Percentiles rank a stretch among this genome's conserved stretches.
phyloP scores from a whole-genome alignment of 1,140 invertebrate species.

The Drosophila yakuba region DNA sequence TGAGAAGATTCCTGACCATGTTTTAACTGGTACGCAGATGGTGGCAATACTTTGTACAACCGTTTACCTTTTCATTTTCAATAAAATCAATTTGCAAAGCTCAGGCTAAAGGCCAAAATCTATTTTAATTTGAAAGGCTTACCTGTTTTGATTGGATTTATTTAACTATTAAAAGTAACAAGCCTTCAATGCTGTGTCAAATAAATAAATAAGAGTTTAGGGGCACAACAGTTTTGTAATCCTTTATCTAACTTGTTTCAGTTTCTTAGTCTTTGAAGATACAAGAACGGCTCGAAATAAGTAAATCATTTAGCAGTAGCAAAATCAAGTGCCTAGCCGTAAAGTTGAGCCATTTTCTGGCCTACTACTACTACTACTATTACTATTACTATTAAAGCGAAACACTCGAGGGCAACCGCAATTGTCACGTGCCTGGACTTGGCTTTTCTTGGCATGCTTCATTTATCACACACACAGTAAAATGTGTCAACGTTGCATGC shows the following conservation, averaged over 20 bases:
- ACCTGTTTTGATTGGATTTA: not conserved
- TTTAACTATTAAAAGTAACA: not conserved
- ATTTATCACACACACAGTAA: slow-evolving; percentile 66
- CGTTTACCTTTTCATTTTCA: slow-evolving; percentile 9
- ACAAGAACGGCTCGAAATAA: not conserved
- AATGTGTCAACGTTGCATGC: slow-evolving; percentile 55
- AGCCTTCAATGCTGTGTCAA: not conserved
- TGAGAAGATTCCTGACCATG: slow-evolving; percentile 2
- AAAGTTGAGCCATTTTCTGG: not conserved
- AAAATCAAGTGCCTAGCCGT: not conserved
- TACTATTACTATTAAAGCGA: slow-evolving; percentile 7
- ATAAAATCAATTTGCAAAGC: slow-evolving; percentile 33
- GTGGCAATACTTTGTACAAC: slow-evolving; percentile 9
- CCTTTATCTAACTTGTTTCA: too few relatives aligned
- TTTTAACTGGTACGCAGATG: slow-evolving; percentile 10
- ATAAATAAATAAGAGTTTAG: not conserved
- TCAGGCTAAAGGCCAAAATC: not conserved
- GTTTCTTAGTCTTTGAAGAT: not conserved
- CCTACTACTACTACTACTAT: slow-evolving; percentile 5
- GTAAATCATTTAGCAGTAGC: not conserved
- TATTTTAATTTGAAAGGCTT: slow-evolving; percentile 1
- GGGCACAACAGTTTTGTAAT: not conserved
- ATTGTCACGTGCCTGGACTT: slow-evolving; percentile 41
- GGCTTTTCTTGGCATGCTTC: slow-evolving; percentile 48
- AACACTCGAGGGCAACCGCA: slow-evolving; percentile 21